A percentile compares a stretch with the other conserved stretches of the same genome.
phyloP scores from a whole-genome alignment of 2,113 vertebrate genomes.

The Coptodon rendalli region DNA sequence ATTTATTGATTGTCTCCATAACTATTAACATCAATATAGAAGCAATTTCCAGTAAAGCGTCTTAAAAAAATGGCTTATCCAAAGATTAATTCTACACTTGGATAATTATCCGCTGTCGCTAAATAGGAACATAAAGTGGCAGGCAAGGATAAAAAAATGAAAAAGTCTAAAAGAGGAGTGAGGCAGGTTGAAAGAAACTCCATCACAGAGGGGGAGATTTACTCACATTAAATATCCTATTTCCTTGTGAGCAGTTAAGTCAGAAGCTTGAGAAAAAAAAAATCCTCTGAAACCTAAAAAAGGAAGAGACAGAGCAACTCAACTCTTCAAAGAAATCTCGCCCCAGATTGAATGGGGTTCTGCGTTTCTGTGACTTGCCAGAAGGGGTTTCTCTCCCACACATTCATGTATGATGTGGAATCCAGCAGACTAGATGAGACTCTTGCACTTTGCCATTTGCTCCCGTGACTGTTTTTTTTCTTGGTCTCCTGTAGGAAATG shows the following conservation, averaged over 20 bases:
- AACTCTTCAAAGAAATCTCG: constrained; percentile 34
- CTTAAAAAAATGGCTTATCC: background rate
- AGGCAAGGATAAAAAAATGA: background rate
- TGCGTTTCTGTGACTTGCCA: constrained; percentile 33
- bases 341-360: background rate
- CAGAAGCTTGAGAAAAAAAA: background rate
- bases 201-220: background rate
- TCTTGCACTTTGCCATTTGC: background rate
- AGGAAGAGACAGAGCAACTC: constrained; percentile 7
- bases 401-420: constrained; percentile 11
- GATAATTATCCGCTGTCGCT: background rate
- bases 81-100: background rate
- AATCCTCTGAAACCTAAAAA: background rate
- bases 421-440: constrained; percentile 2
- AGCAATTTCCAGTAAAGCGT: background rate
- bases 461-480: background rate
- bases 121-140: background rate
- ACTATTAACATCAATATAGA: background rate
- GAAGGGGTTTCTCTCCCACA: constrained; percentile 34
- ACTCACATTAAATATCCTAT: constrained; percentile 3
- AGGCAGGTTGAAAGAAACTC: background rate
- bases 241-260: constrained; percentile 8
- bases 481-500: background rate
- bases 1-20: background rate
- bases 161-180: background rate